Conservation (phyloP, 2,797 vertebrate species). For the Propithecus deckenii region DNA sequence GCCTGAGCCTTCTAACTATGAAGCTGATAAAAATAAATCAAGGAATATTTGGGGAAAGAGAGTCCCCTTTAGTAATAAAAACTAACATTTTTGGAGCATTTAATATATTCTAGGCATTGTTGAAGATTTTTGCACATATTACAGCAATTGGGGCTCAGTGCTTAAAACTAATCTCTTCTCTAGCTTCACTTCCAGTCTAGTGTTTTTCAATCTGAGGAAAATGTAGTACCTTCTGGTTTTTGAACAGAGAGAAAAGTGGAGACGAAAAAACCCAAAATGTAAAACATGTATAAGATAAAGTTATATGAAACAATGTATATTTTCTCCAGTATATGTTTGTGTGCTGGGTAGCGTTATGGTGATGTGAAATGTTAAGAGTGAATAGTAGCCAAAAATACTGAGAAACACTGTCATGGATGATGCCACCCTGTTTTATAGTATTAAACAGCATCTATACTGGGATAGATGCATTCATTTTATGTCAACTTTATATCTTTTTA, state of each 20-base stretch:
- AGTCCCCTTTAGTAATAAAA: background rate
- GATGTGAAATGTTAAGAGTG: background rate
- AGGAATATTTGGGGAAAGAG: background rate
- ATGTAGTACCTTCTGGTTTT: background rate
- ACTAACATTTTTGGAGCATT: background rate
- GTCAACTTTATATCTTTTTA: background rate
- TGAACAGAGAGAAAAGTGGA: background rate
- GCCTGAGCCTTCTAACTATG: background rate
- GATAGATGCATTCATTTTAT: background rate
- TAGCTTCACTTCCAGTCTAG: background rate
- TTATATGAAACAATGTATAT: background rate
- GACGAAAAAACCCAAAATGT: background rate
- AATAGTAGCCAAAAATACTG: background rate
- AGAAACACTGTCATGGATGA: background rate
- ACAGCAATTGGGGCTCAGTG: background rate
- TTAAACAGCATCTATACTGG: background rate
- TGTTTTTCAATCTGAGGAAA: background rate
- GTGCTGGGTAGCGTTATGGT: background rate
- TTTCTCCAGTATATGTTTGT: background rate
- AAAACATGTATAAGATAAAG: background rate
- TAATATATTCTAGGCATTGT: background rate
- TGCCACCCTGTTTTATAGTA: background rate
- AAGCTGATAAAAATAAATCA: background rate
- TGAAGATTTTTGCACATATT: background rate
- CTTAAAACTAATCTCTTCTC: background rate